These are phyloP conservation scores for Diaphora mendica DNA, from an alignment of 2,888 invertebrate species.

Conservation along the genomic window DNA sequence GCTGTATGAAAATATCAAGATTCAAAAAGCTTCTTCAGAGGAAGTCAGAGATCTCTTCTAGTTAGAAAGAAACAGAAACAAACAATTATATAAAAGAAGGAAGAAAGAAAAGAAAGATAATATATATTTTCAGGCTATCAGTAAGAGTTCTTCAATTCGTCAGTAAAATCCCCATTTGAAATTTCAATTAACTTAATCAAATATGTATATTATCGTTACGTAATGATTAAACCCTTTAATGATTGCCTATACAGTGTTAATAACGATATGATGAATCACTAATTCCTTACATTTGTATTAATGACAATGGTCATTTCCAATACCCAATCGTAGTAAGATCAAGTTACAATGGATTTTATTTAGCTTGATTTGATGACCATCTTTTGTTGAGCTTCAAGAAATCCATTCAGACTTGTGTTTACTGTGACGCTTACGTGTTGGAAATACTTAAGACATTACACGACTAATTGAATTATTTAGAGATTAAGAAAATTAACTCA, in stretches of 20 bases:
- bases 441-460: not conserved
- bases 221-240: not conserved
- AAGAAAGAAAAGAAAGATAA: too few species aligned
- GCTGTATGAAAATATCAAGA: too few species aligned
- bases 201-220: not conserved
- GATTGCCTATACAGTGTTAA: not conserved
- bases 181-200: not conserved
- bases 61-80: too few species aligned
- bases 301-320: not conserved
- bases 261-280: constrained; percentile 4
- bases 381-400: not conserved
- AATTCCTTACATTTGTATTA: not conserved
- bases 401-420: not conserved
- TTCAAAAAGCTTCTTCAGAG: too few species aligned
- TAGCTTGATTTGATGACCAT: not conserved
- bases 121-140: too few species aligned
- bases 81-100: too few species aligned
- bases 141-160: too few species aligned
- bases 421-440: not conserved
- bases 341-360: constrained; percentile 1
- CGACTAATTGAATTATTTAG: not conserved
- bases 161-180: not conserved
- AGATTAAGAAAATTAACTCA: not conserved
- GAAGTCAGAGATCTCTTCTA: too few species aligned
- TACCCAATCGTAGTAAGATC: constrained; percentile 4